phyloP scores from a whole-genome alignment of 2,797 vertebrate species.

The Hemibagrus guttatus region DNA sequence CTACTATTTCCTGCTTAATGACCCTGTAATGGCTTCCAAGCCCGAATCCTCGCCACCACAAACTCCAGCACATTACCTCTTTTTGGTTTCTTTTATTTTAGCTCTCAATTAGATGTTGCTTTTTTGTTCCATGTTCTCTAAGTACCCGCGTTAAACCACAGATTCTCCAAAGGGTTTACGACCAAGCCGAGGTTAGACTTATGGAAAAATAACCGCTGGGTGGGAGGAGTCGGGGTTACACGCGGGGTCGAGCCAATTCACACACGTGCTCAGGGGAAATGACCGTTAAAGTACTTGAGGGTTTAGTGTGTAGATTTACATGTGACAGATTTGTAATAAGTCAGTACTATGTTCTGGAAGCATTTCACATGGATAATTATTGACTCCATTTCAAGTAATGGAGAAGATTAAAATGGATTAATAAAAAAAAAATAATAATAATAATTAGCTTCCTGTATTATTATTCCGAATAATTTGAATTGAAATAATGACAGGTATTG shows the following conservation, averaged over 20 bases:
- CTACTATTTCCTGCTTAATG: constrained; percentile 72
- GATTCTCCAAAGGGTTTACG: neutral
- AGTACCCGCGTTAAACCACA: constrained; percentile 21
- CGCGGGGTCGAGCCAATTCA: no score
- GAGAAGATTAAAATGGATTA: neutral
- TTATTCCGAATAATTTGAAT: neutral
- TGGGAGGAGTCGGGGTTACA: neutral
- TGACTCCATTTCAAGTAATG: neutral
- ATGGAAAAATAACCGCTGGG: neutral
- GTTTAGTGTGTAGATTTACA: neutral
- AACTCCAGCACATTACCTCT: constrained; percentile 48
- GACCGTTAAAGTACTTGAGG: neutral
- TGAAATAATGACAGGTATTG: neutral
- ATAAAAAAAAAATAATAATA: neutral
- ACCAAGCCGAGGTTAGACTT: neutral
- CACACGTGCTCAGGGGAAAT: neutral
- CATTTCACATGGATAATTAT: neutral
- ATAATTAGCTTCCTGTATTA: neutral
- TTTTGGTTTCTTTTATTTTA: constrained; percentile 66
- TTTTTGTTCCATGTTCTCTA: constrained; percentile 57
- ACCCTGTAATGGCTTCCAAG: constrained; percentile 58
- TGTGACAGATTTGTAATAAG: neutral
- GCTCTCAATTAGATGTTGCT: constrained; percentile 62
- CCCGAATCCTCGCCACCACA: constrained; percentile 68
- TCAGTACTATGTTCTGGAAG: neutral